Base-by-base conservation (phyloP, 2,113 vertebrate species). In the Cervus canadensis region DNA sequence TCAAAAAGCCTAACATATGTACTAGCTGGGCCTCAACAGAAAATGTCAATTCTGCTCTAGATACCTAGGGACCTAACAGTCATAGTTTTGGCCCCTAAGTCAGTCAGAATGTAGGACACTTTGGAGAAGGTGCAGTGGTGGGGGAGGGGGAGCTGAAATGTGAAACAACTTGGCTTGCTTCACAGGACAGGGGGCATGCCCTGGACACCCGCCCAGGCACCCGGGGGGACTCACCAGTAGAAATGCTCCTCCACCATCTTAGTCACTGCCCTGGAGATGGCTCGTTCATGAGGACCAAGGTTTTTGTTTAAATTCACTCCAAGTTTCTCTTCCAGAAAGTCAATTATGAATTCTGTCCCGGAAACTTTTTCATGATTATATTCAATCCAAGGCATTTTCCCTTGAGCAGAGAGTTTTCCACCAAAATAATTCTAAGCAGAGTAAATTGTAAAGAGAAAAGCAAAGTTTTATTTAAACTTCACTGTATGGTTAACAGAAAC, bases 381-480 rank as follows among this genome's bases (percentile, higher is more conserved):
- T 99, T 99, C 99, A 86, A 99, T 99, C 99, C 99, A 99, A 86
- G 99, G 99, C 99, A 99, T 99, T 98, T 99, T 99, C 78, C 99
- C 99, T 99, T 99, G 99, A 57, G 99, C 99, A 50, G 99, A 99
- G 96, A 99, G 99, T 98, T 99, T 99, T 98, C 99, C 99, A 96
- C 99, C 99, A 98, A 99, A 99, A 99, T 99, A 99, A 98, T 99
- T 99, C 99, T 99, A 98, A 93, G 98, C 40, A 95, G 89, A 90
- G 30, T 93, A 81, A 87, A 95, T 96, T 92, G 86, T 13, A 67
- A 83, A 96, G 59, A 97, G 67, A 97, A 96, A 96, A 96, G 52
- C 62, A 91, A 74, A 64, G 21, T 88, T 97, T 59, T 97, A 92
- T 84, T 95, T 96, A 62, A 94, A 81, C 74, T 54, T 74, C 71